Conservation (phyloP, 2,797 vertebrate genomes). For the Clarias platycephalus region DNA sequence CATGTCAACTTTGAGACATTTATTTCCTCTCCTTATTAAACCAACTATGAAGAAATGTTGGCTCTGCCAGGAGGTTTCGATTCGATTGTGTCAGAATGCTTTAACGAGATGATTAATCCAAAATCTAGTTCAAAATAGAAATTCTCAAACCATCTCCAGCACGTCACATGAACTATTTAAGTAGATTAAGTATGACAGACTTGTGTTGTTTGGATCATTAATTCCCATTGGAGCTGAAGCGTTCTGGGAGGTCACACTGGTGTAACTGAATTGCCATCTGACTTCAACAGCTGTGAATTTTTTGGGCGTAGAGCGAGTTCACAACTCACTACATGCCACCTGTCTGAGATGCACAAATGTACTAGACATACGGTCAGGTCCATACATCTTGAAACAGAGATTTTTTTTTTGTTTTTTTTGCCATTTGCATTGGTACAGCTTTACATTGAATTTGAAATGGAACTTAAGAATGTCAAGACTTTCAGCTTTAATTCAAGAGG, state of each 20-base stretch:
- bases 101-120: not conserved
- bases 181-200: not conserved
- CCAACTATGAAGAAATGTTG: not conserved
- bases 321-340: not conserved
- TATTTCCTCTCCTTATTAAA: not conserved
- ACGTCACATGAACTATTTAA: not conserved
- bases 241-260: not conserved
- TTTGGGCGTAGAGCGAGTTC: not conserved
- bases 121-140: not conserved
- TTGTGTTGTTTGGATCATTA: not conserved
- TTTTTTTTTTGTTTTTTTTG: too few relatives aligned
- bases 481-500: too few relatives aligned
- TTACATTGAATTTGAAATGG: too few relatives aligned
- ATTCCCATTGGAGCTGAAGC: not conserved
- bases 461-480: too few relatives aligned
- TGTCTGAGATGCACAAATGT: not conserved
- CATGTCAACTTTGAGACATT: not conserved
- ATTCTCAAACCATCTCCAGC: not conserved
- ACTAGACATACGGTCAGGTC: not conserved
- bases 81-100: not conserved
- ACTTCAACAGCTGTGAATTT: not conserved
- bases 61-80: not conserved
- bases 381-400: too few relatives aligned
- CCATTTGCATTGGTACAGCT: too few relatives aligned
- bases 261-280: not conserved